Evolutionary conservation across 2,797 vertebrate species (phyloP).

Genomic region (Tinamus major): DNA sequence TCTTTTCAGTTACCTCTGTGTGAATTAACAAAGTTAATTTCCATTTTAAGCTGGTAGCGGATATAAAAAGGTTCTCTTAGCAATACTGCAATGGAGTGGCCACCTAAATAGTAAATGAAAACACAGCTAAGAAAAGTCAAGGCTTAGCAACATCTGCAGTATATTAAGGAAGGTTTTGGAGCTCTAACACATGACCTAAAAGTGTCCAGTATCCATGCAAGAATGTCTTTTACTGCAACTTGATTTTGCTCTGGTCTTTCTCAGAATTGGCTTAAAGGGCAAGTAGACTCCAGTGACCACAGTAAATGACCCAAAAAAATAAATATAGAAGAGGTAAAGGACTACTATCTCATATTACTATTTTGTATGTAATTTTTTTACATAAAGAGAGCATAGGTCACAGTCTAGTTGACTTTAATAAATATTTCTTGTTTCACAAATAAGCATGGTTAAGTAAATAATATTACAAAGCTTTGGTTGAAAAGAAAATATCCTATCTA

Average conservation of each 20-base stretch:
- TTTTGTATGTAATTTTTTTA: conserved; percentile 23
- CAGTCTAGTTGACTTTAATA: not conserved
- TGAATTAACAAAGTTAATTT: not conserved
- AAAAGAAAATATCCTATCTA: not conserved
- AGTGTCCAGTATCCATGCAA: conserved; percentile 10
- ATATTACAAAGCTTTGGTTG: not conserved
- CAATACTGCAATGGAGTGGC: not conserved
- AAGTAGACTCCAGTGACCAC: not conserved
- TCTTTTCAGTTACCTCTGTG: conserved; percentile 2
- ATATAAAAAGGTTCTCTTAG: not conserved
- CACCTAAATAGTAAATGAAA: conserved; percentile 51
- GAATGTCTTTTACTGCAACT: conserved; percentile 41
- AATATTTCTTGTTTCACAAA: not conserved
- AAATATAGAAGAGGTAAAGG: not conserved
- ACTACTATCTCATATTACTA: not conserved
- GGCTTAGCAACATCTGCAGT: conserved; percentile 58
- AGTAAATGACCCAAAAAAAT: not conserved
- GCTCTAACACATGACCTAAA: conserved; percentile 21
- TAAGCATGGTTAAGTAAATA: not conserved
- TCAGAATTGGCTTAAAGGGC: conserved; percentile 36
- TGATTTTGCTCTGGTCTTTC: conserved; percentile 53
- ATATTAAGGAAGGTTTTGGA: conserved; percentile 60
- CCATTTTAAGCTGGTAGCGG: not conserved
- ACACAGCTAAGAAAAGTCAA: conserved; percentile 10
- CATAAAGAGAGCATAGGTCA: not conserved